Evolutionary conservation across 2,797 vertebrate genomes (phyloP).

Genomic region (Lacerta agilis): DNA sequence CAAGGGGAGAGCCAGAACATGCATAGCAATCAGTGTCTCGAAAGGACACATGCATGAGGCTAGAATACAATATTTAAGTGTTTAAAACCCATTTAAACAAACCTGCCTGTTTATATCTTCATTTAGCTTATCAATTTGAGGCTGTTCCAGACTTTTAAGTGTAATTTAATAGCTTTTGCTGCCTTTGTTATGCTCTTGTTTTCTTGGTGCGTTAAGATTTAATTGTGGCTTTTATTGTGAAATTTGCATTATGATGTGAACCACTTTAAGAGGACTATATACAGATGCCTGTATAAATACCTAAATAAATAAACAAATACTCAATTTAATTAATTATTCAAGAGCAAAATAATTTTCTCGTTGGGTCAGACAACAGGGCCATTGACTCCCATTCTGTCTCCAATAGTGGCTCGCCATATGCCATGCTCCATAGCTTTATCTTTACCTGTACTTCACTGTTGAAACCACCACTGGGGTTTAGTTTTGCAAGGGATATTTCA

Average conservation of each 20-base stretch:
- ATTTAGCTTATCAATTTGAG: neutral
- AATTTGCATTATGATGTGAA: neutral
- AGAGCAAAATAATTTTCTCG: neutral
- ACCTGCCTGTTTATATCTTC: neutral
- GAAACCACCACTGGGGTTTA: neutral
- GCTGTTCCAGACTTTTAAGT: neutral
- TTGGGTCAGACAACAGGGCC: neutral
- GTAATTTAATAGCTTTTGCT: neutral
- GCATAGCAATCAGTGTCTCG: neutral
- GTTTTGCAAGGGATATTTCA: neutral
- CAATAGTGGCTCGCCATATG: fast-evolving
- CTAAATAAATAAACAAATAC: neutral
- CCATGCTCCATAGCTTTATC: neutral
- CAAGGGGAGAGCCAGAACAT: neutral
- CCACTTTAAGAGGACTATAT: neutral
- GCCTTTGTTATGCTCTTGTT: neutral
- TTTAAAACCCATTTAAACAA: neutral
- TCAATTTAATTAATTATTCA: neutral
- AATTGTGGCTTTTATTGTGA: neutral
- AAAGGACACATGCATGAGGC: neutral
- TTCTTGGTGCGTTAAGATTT: neutral
- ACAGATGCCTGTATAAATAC: neutral
- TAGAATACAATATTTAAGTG: neutral
- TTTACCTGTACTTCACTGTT: neutral
- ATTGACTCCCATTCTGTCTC: neutral